A percentile compares a stretch with the other conserved stretches of the same genome.
These are phyloP conservation scores for Limnephilus marmoratus DNA, from an alignment of 2,888 invertebrate genomes.

Conservation along the genomic window DNA sequence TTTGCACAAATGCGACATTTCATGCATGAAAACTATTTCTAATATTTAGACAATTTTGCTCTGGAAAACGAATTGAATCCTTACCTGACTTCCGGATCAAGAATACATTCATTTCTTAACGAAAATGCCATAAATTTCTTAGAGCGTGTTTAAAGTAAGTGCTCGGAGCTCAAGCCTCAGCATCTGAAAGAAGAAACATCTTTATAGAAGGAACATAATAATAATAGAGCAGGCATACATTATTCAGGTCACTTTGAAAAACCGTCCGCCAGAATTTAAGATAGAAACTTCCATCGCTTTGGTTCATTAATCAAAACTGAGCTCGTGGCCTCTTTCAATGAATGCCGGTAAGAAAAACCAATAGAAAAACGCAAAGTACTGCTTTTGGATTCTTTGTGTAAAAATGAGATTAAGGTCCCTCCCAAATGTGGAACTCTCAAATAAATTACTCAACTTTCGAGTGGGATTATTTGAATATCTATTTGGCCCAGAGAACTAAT, in stretches of 20 bases:
- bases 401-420: constrained; percentile 30
- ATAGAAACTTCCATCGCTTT: constrained; percentile 39
- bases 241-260: neutral
- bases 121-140: neutral
- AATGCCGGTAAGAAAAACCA: constrained; percentile 19
- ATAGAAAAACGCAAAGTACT: constrained; percentile 9
- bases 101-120: neutral
- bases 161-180: neutral
- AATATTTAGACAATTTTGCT: no score
- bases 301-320: constrained; percentile 48
- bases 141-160: neutral
- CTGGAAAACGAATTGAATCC: no score
- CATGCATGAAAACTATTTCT: no score
- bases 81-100: neutral
- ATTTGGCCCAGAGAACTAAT: neutral
- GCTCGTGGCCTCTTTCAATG: constrained; percentile 28
- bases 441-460: constrained; percentile 34
- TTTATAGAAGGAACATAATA: neutral
- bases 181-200: neutral
- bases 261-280: constrained; percentile 11
- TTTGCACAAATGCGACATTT: neutral
- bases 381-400: constrained; percentile 34
- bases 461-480: constrained; percentile 27
- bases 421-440: constrained; percentile 24
- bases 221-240: neutral